Evolutionary conservation across 2,113 vertebrate species (phyloP).

Genomic region (Gadus macrocephalus): DNA sequence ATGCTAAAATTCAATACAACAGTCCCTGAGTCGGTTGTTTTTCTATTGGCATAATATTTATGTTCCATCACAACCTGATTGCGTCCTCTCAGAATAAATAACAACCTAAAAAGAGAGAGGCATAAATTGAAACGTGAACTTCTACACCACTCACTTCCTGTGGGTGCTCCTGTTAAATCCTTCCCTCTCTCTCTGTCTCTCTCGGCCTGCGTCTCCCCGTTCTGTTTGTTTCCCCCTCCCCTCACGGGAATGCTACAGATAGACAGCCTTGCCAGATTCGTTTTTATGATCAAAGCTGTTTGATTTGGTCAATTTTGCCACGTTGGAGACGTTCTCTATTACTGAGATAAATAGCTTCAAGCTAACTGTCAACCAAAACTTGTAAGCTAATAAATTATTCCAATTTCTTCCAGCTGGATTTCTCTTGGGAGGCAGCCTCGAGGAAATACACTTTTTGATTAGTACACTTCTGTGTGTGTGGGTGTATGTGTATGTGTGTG

Average conservation of each 20-base stretch:
- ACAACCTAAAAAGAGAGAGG: conserved; percentile 15
- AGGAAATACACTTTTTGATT: conserved; percentile 99
- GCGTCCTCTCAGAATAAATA: no score
- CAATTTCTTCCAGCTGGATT: conserved; percentile 97
- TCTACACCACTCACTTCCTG: conserved; percentile 72
- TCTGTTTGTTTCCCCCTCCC: conserved; percentile 94
- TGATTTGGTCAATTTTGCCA: conserved; percentile 99
- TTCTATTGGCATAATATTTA: conserved; percentile 50
- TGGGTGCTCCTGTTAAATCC: conserved; percentile 90
- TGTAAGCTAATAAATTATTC: conserved; percentile 99
- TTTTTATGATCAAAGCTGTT: conserved; percentile 99
- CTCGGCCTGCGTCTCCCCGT: conserved; percentile 50
- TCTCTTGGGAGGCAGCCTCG: conserved; percentile 95
- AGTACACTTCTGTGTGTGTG: conserved; percentile 84
- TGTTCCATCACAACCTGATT: conserved; percentile 10
- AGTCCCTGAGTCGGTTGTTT: conserved; percentile 47
- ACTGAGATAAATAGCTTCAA: conserved; percentile 99
- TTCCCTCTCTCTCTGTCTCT: conserved; percentile 1
- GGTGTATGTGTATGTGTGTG: conserved; percentile 76
- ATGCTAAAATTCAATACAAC: conserved; percentile 41
- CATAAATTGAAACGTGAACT: conserved; percentile 62
- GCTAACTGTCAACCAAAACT: conserved; percentile 99
- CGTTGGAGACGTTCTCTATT: conserved; percentile 99
- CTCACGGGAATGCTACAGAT: conserved; percentile 87
- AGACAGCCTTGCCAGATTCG: conserved; percentile 99